A percentile compares a stretch with the other conserved stretches of the same genome.
Conservation (phyloP, 2,888 invertebrate genomes). For the Hirudinaria manillensis region DNA sequence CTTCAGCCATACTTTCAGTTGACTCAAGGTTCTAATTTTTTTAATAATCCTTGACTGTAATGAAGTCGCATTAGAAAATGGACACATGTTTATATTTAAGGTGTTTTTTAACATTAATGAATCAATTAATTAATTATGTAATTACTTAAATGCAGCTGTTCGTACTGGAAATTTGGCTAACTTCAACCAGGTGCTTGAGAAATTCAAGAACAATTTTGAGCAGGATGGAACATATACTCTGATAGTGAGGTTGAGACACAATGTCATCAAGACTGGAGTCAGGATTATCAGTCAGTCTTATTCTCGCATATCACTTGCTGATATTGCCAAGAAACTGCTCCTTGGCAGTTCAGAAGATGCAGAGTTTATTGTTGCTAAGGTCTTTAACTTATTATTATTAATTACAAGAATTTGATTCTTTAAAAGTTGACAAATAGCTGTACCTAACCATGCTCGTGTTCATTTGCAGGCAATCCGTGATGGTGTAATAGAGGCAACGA, state of each 20-base stretch:
- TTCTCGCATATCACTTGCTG: conserved; percentile 86
- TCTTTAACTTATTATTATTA: conserved; percentile 43
- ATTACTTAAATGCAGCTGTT: conserved; percentile 60
- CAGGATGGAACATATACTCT: conserved; percentile 90
- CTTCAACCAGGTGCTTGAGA: conserved; percentile 85
- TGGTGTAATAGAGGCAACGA: conserved; percentile 93
- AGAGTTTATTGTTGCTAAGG: conserved; percentile 94
- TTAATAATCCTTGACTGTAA: neutral
- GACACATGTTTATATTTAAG: neutral
- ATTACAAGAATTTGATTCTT: neutral
- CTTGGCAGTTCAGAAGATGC: conserved; percentile 94
- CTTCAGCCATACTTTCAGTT: conserved; percentile 92
- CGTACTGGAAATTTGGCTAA: conserved; percentile 86
- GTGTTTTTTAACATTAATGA: neutral
- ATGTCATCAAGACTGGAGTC: conserved; percentile 97
- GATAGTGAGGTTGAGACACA: conserved; percentile 89
- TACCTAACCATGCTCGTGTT: neutral
- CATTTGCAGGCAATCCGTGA: conserved; percentile 72
- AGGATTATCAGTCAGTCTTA: conserved; percentile 92
- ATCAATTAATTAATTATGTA: neutral
- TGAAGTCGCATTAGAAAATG: no score
- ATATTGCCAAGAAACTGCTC: conserved; percentile 87
- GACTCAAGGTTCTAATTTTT: conserved; percentile 64
- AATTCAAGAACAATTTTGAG: conserved; percentile 84
- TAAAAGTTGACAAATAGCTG: neutral